Conservation (phyloP, 2,113 vertebrate genomes). For the Fulica atra region DNA sequence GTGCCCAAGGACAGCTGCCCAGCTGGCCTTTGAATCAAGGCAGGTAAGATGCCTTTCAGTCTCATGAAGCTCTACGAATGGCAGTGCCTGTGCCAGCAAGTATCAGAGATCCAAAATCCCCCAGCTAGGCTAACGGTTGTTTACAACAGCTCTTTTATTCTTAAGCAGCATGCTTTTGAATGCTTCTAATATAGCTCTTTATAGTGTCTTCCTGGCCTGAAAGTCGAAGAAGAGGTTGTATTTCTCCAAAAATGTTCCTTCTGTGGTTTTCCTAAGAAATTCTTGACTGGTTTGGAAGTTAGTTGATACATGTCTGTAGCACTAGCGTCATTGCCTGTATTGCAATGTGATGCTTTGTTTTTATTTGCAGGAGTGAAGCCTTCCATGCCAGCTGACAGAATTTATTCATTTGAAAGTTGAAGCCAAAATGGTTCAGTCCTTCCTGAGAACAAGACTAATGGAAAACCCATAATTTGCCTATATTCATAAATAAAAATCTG, state of each 20-base stretch:
- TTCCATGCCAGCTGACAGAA: not conserved
- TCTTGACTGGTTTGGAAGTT: not conserved
- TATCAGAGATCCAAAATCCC: not conserved
- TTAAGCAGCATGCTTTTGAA: not conserved
- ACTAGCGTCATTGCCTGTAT: not conserved
- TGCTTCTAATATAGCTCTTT: not conserved
- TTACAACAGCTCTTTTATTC: not conserved
- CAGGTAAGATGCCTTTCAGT: not conserved
- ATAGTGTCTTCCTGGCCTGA: not conserved
- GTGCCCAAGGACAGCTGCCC: not conserved
- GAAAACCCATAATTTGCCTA: not conserved
- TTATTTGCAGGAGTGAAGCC: not conserved
- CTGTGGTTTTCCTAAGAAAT: conserved; percentile 15
- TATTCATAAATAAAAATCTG: not conserved
- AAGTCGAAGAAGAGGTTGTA: not conserved
- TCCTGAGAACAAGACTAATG: not conserved
- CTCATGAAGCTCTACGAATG: not conserved
- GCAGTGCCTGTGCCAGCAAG: not conserved
- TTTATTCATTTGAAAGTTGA: not conserved
- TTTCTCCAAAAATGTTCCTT: not conserved
- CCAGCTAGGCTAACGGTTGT: not conserved
- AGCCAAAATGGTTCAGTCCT: not conserved
- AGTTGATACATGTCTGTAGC: not conserved
- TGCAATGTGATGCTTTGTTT: not conserved
- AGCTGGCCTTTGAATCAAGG: not conserved